Evolutionary conservation across 2,888 invertebrate species (phyloP).

Genomic region (Noctua pronuba): DNA sequence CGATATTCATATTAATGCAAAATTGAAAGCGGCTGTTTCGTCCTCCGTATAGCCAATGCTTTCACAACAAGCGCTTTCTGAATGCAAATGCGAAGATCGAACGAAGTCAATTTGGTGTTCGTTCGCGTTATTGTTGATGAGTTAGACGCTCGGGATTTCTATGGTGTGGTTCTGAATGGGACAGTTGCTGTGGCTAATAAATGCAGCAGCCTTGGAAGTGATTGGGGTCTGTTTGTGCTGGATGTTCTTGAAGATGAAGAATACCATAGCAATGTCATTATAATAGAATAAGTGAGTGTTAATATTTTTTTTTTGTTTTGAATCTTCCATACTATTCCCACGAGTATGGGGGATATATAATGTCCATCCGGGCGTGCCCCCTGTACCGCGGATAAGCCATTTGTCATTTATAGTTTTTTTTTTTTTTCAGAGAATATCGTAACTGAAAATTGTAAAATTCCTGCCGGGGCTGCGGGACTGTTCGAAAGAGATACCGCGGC

Average conservation of each 20-base stretch:
- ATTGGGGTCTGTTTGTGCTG: constrained; percentile 35
- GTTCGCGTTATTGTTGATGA: constrained; percentile 61
- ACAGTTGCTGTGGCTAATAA: constrained; percentile 40
- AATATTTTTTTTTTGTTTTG: no score
- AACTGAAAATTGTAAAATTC: no score
- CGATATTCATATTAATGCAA: constrained; percentile 72
- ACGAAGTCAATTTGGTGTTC: constrained; percentile 65
- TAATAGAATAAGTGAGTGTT: background rate
- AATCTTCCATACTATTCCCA: no score
- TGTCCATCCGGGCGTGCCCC: no score
- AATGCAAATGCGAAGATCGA: constrained; percentile 76
- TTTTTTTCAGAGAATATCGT: no score
- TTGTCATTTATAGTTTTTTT: no score
- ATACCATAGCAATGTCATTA: background rate
- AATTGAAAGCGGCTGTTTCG: constrained; percentile 77
- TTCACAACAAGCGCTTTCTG: constrained; percentile 74
- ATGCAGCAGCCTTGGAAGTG: constrained; percentile 34
- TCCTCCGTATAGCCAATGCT: constrained; percentile 73
- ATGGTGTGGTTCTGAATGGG: constrained; percentile 55
- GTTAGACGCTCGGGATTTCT: constrained; percentile 63
- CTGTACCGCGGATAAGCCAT: no score
- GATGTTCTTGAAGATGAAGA: constrained; percentile 5
- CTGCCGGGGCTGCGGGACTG: no score
- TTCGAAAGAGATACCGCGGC: no score
- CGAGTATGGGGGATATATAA: no score